Evolutionary conservation across 1,140 invertebrate species (phyloP), one percentile per base, ranked within the genome.

Genomic region (Meloidogyne chitwoodi): DNA sequence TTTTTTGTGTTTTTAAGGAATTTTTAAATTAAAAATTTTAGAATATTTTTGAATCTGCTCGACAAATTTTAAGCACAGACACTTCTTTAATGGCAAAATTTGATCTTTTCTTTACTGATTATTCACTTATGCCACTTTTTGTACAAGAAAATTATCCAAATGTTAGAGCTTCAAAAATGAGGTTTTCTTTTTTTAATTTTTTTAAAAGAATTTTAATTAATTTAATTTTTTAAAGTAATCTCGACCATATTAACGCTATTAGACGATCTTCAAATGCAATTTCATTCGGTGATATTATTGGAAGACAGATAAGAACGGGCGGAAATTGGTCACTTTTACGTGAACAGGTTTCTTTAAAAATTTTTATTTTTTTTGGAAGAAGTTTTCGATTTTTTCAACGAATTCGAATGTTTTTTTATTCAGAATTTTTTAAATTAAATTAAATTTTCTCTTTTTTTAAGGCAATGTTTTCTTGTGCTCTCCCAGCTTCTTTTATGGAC

Each of bases 41-140:
- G 85, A 87, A 87, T 31, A 93, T 94, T 0, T 99, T 96, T 92
- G 95, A 98, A 82, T 94, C 95, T 0, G 90, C 93, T 63, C 90
- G 92, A 44, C 93, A 93, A 88, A 93, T 98, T 2, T 91, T 31
- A 90, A 91, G 26, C 86, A 84, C 26, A 91, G 92, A 48, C 93
- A 94, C 72, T 92, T 94, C 80, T 92, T 44, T 90, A 8, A 83
- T 83, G 67, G 85, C 98, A 82, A 96, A 95, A 88, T 92, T 91
- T 65, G 92, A 93, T 85, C 88, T 99, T 61, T 99, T 98, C 88
- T 99, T 99, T 88, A 92, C 94, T 80, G 97, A 99, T 89, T 99
- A 99, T 88, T 94, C 91, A 84, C 91, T 99, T 75, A 92, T 92
- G 5, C 93, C 95, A 11, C 89, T 99, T 24, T 99, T 99, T 89